Base-by-base conservation (phyloP, 2,797 vertebrate genomes). In the Schizopygopsis malacanthus region DNA sequence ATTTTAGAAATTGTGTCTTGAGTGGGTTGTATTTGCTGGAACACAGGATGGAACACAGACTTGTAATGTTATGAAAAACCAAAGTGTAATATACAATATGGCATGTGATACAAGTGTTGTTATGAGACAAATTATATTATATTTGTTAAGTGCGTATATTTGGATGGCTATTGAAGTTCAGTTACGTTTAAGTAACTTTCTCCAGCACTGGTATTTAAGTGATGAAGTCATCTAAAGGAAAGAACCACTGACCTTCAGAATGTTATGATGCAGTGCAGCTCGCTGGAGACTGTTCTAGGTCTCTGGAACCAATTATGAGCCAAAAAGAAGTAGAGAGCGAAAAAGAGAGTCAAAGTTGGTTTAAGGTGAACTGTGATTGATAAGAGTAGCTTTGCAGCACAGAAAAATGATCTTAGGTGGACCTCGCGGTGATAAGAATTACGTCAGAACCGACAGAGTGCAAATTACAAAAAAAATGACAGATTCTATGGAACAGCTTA, bases 1-100 rank as follows among this genome's bases (percentile, higher is more conserved):
- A 43, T 73, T 82, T 88, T 71, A 85, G 75, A 50, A 85, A 91
- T 90, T 89, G 87, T 91, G 92, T 93, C 90, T 90, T 92, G 92
- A 88, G 78, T 69, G 88, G 83, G 87, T 61, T 33, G 20, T 80
- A 43, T 72, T 41, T 39, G 28, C 65, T 13, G 43, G 72, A 86
- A 28, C 25, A 28, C 25, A 28, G 81, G 61, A 65, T 84, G 79
- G n/a, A 88, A 71, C 37, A 65, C 50, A 82, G 81, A 85, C 86
- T 79, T 22, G 70, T 37, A 84, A 82, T 86, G 73, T 82, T 70
- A 82, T 82, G 61, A 86, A 89, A 89, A 61, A 11, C 37, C 52
- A 80, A 73, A 83, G 71, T 76, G 79, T 28, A 56, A 56, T 72
- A 76, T 69, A 22, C 39, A 76, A 78, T 41, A 79, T 70, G 45